Percentiles rank a stretch among this genome's conserved stretches.
Conservation (phyloP, 1,140 invertebrate species). For the Aphaenogaster rudis region DNA sequence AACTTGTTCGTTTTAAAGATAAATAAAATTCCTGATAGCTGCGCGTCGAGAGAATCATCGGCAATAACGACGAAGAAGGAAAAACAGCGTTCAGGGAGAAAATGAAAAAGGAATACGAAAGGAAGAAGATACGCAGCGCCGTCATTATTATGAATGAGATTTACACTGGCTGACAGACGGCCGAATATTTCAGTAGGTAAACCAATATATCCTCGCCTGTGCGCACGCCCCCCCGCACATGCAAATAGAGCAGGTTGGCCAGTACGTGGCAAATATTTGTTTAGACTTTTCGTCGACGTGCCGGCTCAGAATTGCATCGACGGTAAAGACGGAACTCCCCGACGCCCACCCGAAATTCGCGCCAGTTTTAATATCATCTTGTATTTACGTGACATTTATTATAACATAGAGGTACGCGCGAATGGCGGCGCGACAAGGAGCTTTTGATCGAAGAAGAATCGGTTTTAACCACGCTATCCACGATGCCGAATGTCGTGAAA, state of each 20-base stretch:
- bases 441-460: slow-evolving; percentile 12
- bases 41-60: neutral
- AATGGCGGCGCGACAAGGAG: slow-evolving; percentile 24
- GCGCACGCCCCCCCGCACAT: slow-evolving; percentile 48
- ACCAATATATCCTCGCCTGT: slow-evolving; percentile 72
- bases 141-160: slow-evolving; percentile 83
- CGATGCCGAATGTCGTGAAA: neutral
- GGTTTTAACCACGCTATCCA: neutral
- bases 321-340: slow-evolving; percentile 27
- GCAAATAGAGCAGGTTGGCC: slow-evolving; percentile 77
- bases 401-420: slow-evolving; percentile 56
- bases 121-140: slow-evolving; percentile 35
- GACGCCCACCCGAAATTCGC: slow-evolving; percentile 67
- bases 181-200: slow-evolving; percentile 81
- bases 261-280: slow-evolving; percentile 78
- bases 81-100: neutral
- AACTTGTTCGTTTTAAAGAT: neutral
- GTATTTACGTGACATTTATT: slow-evolving; percentile 76
- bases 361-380: slow-evolving; percentile 80
- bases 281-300: slow-evolving; percentile 69
- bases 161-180: slow-evolving; percentile 78
- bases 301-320: slow-evolving; percentile 52
- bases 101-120: slow-evolving; percentile 13
- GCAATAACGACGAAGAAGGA: slow-evolving; percentile 23
- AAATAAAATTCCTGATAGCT: slow-evolving; percentile 2